Conservation (phyloP, 2,888 invertebrate species). For the Mellilla xanthometata region DNA sequence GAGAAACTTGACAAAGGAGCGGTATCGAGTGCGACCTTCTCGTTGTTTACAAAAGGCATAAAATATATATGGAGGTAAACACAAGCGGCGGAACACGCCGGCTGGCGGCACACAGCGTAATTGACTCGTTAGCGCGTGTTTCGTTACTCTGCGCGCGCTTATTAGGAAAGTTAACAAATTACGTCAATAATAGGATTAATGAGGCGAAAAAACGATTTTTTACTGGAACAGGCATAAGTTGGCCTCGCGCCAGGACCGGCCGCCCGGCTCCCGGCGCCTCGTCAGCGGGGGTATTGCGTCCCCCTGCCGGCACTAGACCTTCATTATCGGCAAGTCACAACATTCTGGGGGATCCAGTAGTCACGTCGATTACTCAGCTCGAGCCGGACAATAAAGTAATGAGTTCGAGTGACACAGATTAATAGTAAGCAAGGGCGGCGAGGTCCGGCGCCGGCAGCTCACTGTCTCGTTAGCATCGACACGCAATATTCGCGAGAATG, state of each 20-base stretch:
- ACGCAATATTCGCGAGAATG: conserved; percentile 14
- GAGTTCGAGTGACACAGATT: too few species aligned
- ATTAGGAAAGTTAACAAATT: conserved; percentile 28
- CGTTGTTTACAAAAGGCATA: conserved; percentile 15
- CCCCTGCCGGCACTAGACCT: too few species aligned
- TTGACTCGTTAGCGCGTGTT: conserved; percentile 12
- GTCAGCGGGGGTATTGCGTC: too few species aligned
- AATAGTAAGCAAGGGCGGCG: too few species aligned
- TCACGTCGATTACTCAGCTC: too few species aligned
- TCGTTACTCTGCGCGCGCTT: conserved; percentile 14
- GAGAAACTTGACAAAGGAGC: conserved; percentile 6
- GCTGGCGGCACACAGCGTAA: conserved; percentile 12
- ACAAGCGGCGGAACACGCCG: conserved; percentile 14
- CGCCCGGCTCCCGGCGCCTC: neutral
- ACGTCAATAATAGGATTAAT: conserved; percentile 32
- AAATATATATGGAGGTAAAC: conserved; percentile 9
- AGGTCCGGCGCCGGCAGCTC: too few species aligned
- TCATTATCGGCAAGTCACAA: too few species aligned
- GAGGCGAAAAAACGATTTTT: conserved; percentile 28
- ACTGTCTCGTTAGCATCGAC: conserved; percentile 16
- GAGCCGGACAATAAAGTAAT: too few species aligned
- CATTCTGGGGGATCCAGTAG: too few species aligned
- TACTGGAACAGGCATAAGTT: conserved; percentile 26
- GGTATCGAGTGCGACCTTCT: conserved; percentile 5
- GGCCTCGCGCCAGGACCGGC: conserved; percentile 2